These are phyloP conservation scores for Linyphia triangularis DNA, from an alignment of 2,888 invertebrate species.

Conservation along the genomic window DNA sequence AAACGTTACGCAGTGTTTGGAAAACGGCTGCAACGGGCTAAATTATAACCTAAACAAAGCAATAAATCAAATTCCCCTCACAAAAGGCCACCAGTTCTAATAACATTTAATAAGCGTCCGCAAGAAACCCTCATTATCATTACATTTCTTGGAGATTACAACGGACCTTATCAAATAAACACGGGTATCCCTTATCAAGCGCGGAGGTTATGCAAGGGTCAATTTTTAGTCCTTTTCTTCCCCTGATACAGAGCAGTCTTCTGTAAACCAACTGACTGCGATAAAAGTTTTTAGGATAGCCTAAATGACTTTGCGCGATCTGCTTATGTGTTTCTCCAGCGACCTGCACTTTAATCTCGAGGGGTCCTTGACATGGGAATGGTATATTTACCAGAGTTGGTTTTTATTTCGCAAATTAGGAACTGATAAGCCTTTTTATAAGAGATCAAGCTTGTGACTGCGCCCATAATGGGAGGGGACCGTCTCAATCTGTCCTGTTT, in stretches of 20 bases:
- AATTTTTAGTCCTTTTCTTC: conserved; percentile 33
- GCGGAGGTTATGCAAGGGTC: conserved; percentile 39
- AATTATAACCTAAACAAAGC: conserved; percentile 14
- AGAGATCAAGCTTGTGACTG: too few species aligned
- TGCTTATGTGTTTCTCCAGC: conserved; percentile 32
- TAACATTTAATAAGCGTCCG: conserved; percentile 56
- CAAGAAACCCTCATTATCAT: conserved; percentile 48
- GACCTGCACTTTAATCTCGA: conserved; percentile 52
- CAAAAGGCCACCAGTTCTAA: conserved; percentile 26
- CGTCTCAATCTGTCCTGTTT: too few species aligned
- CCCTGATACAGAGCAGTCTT: conserved; percentile 58
- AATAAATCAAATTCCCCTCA: conserved; percentile 56
- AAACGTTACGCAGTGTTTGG: neutral
- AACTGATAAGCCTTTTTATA: neutral
- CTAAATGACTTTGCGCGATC: conserved; percentile 17
- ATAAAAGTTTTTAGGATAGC: conserved; percentile 59
- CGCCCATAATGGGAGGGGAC: too few species aligned
- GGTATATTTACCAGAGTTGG: conserved; percentile 19
- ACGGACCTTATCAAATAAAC: conserved; percentile 69
- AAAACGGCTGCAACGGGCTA: neutral
- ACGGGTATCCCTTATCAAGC: conserved; percentile 37
- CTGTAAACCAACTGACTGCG: conserved; percentile 59
- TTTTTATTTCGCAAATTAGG: neutral
- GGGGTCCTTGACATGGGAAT: conserved; percentile 61
- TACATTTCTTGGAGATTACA: conserved; percentile 68